A percentile compares a stretch with the other conserved stretches of the same genome.
Evolutionary conservation across 2,113 vertebrate genomes (phyloP).

Genomic region (Tricholaema leucomelas): DNA sequence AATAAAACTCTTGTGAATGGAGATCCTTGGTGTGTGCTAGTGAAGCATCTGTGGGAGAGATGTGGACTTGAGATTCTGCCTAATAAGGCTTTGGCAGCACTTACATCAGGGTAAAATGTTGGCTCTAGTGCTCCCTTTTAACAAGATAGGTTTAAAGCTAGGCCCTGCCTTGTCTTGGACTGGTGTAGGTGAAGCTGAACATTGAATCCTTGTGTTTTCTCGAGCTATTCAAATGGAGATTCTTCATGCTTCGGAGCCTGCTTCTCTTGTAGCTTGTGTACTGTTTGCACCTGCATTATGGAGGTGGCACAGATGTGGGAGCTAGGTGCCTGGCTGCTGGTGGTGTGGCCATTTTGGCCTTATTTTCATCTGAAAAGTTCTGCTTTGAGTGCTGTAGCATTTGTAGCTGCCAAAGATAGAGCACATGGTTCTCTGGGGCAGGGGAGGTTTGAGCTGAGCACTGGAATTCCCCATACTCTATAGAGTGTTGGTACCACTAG

Average conservation of each 20-base stretch:
- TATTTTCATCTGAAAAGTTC: background rate
- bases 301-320: background rate
- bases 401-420: background rate
- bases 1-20: constrained; percentile 56
- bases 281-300: background rate
- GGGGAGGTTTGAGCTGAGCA: background rate
- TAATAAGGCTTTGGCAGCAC: background rate
- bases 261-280: background rate
- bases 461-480: background rate
- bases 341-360: background rate
- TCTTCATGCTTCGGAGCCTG: background rate
- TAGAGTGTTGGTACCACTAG: background rate
- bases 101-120: background rate
- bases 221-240: background rate
- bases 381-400: background rate
- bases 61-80: background rate
- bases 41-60: background rate
- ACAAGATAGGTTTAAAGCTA: background rate
- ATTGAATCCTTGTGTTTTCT: background rate
- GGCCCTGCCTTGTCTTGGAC: background rate
- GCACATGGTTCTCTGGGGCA: background rate
- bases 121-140: background rate
- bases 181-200: background rate
- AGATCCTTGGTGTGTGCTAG: background rate
- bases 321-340: background rate